Percentiles rank a stretch among this genome's conserved stretches.
Conservation (phyloP, 2,113 vertebrate species). For the Vicugna pacos region DNA sequence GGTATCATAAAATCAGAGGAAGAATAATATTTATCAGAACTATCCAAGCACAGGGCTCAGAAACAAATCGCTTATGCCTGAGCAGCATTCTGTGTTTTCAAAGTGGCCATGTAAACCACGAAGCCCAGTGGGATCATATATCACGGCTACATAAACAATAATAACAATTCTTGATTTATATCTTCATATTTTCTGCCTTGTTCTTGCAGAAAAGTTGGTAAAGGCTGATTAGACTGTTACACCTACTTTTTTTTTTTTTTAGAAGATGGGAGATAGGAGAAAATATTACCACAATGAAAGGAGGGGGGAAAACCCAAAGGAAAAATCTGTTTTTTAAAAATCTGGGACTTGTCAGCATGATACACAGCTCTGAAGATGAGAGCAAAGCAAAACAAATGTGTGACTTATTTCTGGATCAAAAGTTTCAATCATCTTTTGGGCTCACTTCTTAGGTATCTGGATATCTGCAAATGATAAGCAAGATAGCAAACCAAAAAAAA, state of each 20-base stretch:
- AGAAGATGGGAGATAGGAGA: slow-evolving; percentile 71
- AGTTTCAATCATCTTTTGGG: slow-evolving; percentile 64
- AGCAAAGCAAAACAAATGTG: slow-evolving; percentile 61
- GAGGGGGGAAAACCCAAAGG: slow-evolving; percentile 11
- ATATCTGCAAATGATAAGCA: slow-evolving; percentile 67
- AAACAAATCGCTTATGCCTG: slow-evolving; percentile 71
- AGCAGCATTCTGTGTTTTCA: slow-evolving; percentile 58
- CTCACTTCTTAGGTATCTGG: slow-evolving; percentile 60
- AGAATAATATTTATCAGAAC: slow-evolving; percentile 78
- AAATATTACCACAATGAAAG: slow-evolving; percentile 58
- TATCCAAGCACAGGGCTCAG: slow-evolving; percentile 52
- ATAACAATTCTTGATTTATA: slow-evolving; percentile 75
- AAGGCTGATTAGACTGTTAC: slow-evolving; percentile 72
- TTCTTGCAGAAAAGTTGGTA: slow-evolving; percentile 80
- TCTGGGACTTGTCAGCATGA: slow-evolving; percentile 56
- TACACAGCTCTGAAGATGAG: slow-evolving; percentile 69
- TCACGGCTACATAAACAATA: slow-evolving; percentile 71
- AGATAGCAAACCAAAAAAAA: slow-evolving; percentile 40
- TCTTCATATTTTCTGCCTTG: slow-evolving; percentile 73
- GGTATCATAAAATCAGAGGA: slow-evolving; percentile 77
- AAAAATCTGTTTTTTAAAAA: slow-evolving; percentile 73
- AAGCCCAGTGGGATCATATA: slow-evolving; percentile 61
- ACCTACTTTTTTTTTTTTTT: slow-evolving; percentile 79
- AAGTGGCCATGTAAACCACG: slow-evolving; percentile 71
- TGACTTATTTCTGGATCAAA: slow-evolving; percentile 61